Evolutionary conservation across 2,113 vertebrate genomes (phyloP).

Genomic region (Glareola pratincola): DNA sequence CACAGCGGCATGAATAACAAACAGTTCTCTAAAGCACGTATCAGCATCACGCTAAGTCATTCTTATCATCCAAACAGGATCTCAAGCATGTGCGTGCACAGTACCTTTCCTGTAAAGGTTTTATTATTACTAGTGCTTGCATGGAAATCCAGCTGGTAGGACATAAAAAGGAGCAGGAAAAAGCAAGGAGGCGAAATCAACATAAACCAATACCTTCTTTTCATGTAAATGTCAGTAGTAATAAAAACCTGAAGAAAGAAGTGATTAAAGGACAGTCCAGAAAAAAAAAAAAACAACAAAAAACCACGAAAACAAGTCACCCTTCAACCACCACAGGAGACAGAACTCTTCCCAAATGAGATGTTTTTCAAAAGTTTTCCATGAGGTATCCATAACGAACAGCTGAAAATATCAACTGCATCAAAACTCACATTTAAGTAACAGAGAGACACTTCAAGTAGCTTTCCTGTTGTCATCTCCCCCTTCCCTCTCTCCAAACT

Average conservation of each 20-base stretch:
- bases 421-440: conserved; percentile 23
- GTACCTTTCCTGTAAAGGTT: conserved; percentile 5
- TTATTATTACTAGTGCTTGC: not conserved
- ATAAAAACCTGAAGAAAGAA: conserved; percentile 25
- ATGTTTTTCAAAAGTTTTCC: conserved; percentile 54
- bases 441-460: conserved; percentile 11
- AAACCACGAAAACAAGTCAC: not conserved
- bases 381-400: not conserved
- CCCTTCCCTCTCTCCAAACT: not conserved
- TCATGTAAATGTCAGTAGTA: conserved; percentile 28
- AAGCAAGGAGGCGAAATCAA: not conserved
- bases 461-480: not conserved
- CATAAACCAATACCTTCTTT: conserved; percentile 10
- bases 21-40: not conserved
- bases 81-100: not conserved
- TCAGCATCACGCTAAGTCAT: not conserved
- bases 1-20: conserved; percentile 1
- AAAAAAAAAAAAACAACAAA: not conserved
- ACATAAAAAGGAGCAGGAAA: not conserved
- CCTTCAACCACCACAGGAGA: conserved; percentile 4
- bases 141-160: not conserved
- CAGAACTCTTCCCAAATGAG: conserved; percentile 26
- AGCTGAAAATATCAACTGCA: conserved; percentile 25
- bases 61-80: conserved; percentile 54
- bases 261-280: conserved; percentile 10